Evolutionary conservation across 1,140 invertebrate species (phyloP).

Genomic region (Saxidomus purpurata): DNA sequence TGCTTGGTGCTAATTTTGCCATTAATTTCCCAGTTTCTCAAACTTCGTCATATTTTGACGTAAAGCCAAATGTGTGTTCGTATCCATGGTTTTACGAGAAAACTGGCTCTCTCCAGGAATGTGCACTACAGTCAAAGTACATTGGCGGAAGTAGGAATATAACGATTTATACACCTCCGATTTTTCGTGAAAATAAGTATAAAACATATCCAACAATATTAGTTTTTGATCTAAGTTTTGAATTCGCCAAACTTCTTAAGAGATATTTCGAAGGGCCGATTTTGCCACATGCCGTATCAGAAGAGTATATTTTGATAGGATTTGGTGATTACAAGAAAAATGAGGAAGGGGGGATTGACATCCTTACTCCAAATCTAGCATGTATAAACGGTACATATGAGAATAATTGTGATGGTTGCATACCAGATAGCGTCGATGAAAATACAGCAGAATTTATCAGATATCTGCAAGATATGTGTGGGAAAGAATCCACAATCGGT

Average conservation of each 20-base stretch:
- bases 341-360: not conserved
- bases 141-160: too few relatives aligned
- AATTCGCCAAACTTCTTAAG: not conserved
- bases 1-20: conserved; percentile 55
- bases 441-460: not conserved
- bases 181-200: too few relatives aligned
- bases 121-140: not conserved
- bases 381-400: conserved; percentile 33
- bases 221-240: too few relatives aligned
- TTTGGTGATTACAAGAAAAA: too few relatives aligned
- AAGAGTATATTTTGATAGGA: too few relatives aligned
- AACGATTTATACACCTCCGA: too few relatives aligned
- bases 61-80: not conserved
- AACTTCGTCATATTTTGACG: too few relatives aligned
- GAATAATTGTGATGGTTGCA: not conserved
- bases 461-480: not conserved
- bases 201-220: too few relatives aligned
- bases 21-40: conserved; percentile 48
- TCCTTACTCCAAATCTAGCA: not conserved
- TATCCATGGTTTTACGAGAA: too few relatives aligned
- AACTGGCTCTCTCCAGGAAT: too few relatives aligned
- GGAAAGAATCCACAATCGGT: not conserved
- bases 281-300: too few relatives aligned
- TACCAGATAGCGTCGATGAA: not conserved
- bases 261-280: not conserved